Evolutionary conservation across 2,113 vertebrate genomes (phyloP).

Genomic region (Eulemur rufifrons): DNA sequence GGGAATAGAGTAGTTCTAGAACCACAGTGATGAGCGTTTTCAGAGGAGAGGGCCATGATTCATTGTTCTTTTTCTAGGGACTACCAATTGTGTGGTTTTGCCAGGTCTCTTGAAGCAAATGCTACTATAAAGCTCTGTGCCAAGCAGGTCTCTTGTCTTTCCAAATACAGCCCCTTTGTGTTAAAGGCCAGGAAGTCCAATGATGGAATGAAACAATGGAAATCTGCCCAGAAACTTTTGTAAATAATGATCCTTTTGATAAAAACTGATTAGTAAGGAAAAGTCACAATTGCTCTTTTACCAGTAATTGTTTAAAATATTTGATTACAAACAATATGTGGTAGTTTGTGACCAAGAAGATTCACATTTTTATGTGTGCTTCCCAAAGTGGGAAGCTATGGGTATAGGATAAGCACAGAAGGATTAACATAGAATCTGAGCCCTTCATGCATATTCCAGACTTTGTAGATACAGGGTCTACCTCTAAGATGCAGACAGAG

Average conservation of each 20-base stretch:
- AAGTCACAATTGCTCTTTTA: background rate
- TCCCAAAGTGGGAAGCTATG: background rate
- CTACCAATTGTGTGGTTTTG: background rate
- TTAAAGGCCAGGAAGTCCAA: background rate
- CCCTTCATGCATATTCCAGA: background rate
- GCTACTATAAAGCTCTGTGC: background rate
- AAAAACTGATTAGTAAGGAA: conserved; percentile 7
- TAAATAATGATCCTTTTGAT: conserved; percentile 10
- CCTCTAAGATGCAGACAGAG: background rate
- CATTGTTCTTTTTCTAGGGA: conserved; percentile 27
- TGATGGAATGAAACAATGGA: background rate
- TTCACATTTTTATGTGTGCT: background rate
- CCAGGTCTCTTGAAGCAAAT: background rate
- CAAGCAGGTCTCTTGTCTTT: background rate
- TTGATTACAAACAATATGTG: background rate
- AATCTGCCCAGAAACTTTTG: conserved; percentile 34
- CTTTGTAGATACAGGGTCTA: background rate
- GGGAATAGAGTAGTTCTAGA: conserved; percentile 38
- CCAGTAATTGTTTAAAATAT: background rate
- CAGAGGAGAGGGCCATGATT: background rate
- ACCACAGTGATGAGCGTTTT: background rate
- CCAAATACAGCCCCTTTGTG: conserved; percentile 43
- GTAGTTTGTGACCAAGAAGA: background rate
- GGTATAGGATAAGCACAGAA: background rate
- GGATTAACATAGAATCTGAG: background rate